These are phyloP conservation scores for Tetraneura akinire DNA, from an alignment of 1,140 invertebrate genomes.

Conservation along the genomic window DNA sequence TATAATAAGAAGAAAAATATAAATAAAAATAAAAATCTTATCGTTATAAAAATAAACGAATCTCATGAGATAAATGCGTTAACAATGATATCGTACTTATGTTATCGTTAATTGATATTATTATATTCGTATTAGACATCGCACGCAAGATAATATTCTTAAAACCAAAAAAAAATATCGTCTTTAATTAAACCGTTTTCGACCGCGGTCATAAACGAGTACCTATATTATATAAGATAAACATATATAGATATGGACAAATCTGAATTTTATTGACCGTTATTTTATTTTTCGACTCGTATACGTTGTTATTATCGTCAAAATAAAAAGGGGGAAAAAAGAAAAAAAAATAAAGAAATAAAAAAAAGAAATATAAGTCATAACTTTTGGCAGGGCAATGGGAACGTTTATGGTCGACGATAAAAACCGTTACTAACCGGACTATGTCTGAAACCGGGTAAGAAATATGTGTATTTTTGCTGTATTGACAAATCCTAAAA, in stretches of 20 bases:
- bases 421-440: constrained; percentile 43
- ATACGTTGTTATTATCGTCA: constrained; percentile 48
- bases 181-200: neutral
- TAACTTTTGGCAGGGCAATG: constrained; percentile 43
- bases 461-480: constrained; percentile 13
- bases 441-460: neutral
- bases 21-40: neutral
- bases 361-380: constrained; percentile 47
- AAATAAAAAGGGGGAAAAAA: too few species aligned
- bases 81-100: neutral
- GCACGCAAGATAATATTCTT: neutral
- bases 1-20: too few species aligned
- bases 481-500: constrained; percentile 46
- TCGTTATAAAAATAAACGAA: neutral
- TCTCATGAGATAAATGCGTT: neutral
- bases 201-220: neutral
- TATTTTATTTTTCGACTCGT: constrained; percentile 38
- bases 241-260: neutral
- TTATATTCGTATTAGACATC: neutral
- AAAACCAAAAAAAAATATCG: neutral
- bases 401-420: constrained; percentile 33
- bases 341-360: too few species aligned
- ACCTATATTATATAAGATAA: neutral
- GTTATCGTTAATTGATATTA: neutral
- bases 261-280: constrained; percentile 44